Conservation (phyloP, 2,113 vertebrate species). For the Pavo muticus region DNA sequence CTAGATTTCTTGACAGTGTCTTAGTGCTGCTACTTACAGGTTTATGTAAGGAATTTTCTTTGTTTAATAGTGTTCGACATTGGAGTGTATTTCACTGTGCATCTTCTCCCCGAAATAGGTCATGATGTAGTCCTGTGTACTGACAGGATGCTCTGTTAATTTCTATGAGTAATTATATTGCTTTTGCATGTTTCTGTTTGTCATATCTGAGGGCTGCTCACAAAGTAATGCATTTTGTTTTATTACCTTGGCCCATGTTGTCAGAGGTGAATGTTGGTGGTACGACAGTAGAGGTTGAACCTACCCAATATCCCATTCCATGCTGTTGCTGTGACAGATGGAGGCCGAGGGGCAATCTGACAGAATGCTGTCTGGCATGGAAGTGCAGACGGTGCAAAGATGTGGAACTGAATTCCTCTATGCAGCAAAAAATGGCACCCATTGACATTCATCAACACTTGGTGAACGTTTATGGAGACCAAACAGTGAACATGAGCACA, state of each 20-base stretch:
- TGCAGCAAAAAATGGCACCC: background rate
- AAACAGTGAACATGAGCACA: background rate
- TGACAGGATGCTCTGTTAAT: background rate
- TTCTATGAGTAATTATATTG: background rate
- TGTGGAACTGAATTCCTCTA: no score
- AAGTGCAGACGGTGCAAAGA: no score
- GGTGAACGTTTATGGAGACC: background rate
- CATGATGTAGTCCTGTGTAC: rapidly evolving
- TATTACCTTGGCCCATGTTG: background rate
- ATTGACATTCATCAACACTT: background rate
- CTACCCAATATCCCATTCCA: background rate
- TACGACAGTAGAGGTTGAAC: background rate
- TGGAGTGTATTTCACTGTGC: background rate
- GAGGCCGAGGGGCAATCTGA: background rate
- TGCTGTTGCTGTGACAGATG: background rate
- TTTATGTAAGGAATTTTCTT: background rate
- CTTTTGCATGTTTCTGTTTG: background rate
- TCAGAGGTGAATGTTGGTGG: background rate
- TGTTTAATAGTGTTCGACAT: background rate
- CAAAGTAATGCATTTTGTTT: background rate
- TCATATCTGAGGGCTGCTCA: background rate
- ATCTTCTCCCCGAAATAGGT: background rate
- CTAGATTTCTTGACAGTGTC: background rate
- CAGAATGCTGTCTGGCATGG: background rate
- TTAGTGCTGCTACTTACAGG: background rate